Evolutionary conservation across 2,113 vertebrate species (phyloP), one percentile per base, ranked within the genome.

Genomic region (Grus americana): DNA sequence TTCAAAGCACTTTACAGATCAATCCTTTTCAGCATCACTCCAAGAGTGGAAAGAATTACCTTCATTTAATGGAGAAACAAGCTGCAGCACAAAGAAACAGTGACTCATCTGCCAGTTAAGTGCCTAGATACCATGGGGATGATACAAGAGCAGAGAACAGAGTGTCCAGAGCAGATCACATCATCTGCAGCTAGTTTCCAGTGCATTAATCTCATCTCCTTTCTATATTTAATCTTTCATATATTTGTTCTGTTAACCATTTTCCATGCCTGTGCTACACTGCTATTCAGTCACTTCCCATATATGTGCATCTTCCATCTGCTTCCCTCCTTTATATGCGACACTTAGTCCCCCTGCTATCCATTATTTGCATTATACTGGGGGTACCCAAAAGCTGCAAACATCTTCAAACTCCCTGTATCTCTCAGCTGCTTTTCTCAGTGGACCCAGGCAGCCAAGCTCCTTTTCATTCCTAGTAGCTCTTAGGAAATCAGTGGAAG

Each of bases 81-180:
- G 67, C 88, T 88, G 79, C 75, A 93, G 90, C 72, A 95, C 95
- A 96, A 93, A 88, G 90, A 72, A 62, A 85, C 30, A 2, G 79
- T 96, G 95, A 96, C 75, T 97, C 96, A 97, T 95, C 90, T 94
- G 83, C 72, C 83, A 75, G 79, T 84, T 86, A 95, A 94, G 88
- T 92, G 90, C 93, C 76, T 95, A 86, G 96, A 94, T 95, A 94
- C 82, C 55, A 13, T 34, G 34, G 88, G 86, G 79, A 93, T 88
- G 74, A 78, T 68, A 81, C 36, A 80, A 80, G 76, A 92, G 85
- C 79, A 95, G 82, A 78, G 95, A 96, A 97, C 95, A 96, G 24
- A 46, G 86, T 87, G 95, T 95, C 95, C 96, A 87, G 80, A 91
- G 89, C 93, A 93, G 72, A 88, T 84, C 90, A 52, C 90, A 86